Evolutionary conservation across 37 sponge, comb jelly and placozoan species (phyloP).

Genomic region (Axinella damicornis): DNA sequence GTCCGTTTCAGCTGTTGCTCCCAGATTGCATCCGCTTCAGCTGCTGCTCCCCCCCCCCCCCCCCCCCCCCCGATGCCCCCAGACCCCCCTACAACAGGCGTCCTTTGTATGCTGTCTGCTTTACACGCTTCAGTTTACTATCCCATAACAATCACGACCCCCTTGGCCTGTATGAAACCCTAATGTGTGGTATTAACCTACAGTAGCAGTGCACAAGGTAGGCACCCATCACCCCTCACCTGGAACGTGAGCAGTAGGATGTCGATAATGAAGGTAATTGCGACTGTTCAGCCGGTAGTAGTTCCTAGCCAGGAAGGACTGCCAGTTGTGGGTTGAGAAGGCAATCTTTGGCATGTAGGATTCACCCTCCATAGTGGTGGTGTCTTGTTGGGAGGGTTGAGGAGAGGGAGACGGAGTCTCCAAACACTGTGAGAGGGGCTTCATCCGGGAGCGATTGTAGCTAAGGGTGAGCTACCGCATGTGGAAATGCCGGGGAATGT

Average conservation of each 20-base stretch:
- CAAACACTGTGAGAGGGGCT: neutral
- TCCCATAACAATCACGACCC: no score
- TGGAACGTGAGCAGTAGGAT: slow-evolving; percentile 68
- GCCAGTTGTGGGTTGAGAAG: slow-evolving; percentile 27
- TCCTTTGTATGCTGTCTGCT: no score
- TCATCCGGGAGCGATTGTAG: slow-evolving; percentile 33
- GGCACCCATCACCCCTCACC: no score
- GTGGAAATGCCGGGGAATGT: neutral
- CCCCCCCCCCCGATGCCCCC: no score
- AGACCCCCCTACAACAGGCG: no score
- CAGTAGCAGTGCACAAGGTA: no score
- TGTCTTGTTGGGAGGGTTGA: neutral
- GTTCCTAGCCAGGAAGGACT: slow-evolving; percentile 49
- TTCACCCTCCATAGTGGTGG: neutral
- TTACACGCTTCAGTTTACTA: no score
- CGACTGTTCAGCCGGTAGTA: slow-evolving; percentile 62
- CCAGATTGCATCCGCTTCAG: no score
- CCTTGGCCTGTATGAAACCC: no score
- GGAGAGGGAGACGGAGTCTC: neutral
- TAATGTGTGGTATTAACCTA: no score
- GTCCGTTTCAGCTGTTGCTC: no score
- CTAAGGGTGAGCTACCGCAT: neutral
- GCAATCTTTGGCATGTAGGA: slow-evolving; percentile 43
- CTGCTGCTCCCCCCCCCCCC: neutral
- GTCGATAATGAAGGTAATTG: slow-evolving; percentile 72